Evolutionary conservation across 2,797 vertebrate species (phyloP).

Genomic region (Melopsittacus undulatus): DNA sequence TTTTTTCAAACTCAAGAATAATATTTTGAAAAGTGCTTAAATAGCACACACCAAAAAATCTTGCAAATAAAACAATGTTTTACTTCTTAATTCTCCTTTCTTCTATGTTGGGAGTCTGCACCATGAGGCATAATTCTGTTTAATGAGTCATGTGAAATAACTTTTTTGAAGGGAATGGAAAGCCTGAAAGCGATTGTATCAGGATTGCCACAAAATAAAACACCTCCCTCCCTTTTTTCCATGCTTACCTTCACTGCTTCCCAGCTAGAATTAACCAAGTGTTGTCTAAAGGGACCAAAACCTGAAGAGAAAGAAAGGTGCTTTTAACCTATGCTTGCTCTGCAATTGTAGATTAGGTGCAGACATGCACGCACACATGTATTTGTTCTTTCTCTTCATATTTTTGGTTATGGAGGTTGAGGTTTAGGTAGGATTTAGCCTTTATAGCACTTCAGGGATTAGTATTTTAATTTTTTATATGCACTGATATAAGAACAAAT

Average conservation of each 20-base stretch:
- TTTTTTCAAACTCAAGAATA: background rate
- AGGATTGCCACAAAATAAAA: background rate
- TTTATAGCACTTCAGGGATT: background rate
- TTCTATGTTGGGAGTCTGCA: background rate
- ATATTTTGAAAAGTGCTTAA: background rate
- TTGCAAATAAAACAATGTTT: background rate
- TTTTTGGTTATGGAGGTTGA: background rate
- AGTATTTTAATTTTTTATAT: background rate
- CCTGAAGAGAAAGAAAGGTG: constrained; percentile 71
- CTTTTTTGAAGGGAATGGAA: background rate
- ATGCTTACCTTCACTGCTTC: constrained; percentile 85
- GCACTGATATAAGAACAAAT: background rate
- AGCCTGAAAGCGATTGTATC: background rate
- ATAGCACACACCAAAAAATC: background rate
- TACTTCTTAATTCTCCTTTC: background rate
- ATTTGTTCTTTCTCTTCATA: background rate
- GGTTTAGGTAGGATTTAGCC: background rate
- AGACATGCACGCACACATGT: background rate
- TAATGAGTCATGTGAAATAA: background rate
- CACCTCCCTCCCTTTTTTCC: background rate
- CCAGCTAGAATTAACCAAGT: constrained; percentile 87
- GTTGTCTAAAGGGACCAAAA: constrained; percentile 86
- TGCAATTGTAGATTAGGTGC: background rate
- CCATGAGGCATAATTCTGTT: background rate
- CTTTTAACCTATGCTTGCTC: background rate